These are phyloP conservation scores for Tamandua tetradactyla DNA, from an alignment of 2,797 vertebrate species.

Conservation along the genomic window DNA sequence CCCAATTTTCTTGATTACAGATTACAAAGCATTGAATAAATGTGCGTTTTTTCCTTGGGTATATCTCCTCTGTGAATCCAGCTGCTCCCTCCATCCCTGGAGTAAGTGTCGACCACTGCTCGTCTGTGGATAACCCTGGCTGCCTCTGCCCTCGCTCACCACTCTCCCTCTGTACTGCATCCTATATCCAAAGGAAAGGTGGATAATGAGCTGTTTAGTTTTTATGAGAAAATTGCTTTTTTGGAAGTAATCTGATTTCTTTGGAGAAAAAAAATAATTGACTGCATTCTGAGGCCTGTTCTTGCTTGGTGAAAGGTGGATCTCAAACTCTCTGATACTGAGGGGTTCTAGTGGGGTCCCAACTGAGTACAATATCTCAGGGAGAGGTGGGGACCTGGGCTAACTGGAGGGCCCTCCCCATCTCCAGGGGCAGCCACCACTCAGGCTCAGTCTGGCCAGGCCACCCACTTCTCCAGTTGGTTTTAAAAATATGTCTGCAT, in stretches of 20 bases:
- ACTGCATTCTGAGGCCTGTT: not conserved
- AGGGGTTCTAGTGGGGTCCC: not conserved
- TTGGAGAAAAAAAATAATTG: not conserved
- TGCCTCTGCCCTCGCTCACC: not conserved
- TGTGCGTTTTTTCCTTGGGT: not conserved
- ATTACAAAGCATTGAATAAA: not conserved
- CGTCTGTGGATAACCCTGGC: not conserved
- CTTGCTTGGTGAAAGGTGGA: not conserved
- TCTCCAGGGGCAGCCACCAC: not conserved
- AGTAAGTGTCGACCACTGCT: not conserved
- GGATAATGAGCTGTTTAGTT: not conserved
- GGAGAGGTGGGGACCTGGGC: not conserved
- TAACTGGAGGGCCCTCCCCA: not conserved
- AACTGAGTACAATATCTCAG: too few species aligned
- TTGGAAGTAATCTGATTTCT: not conserved
- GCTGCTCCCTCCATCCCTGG: too few species aligned
- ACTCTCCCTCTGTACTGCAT: too few species aligned
- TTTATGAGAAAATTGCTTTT: not conserved
- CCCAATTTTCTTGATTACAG: not conserved
- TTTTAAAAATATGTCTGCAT: not conserved
- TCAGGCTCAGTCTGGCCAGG: not conserved
- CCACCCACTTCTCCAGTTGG: not conserved
- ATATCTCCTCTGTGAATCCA: not conserved
- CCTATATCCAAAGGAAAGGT: not conserved
- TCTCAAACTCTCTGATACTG: not conserved